phyloP scores from a whole-genome alignment of 1,140 invertebrate genomes.

The Eupristina koningsbergeri region DNA sequence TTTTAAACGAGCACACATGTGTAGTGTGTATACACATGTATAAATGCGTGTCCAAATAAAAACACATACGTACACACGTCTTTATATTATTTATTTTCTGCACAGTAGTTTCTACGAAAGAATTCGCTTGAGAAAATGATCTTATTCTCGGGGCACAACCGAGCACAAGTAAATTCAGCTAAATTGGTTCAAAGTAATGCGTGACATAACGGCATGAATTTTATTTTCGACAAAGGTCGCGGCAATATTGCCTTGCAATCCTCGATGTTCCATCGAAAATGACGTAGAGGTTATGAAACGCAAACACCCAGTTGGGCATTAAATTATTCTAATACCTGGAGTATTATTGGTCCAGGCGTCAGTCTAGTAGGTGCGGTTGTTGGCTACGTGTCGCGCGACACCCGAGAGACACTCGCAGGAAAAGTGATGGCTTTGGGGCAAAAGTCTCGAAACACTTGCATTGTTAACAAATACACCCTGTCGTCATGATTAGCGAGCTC shows the following conservation, averaged over 20 bases:
- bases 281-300: no score
- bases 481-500: neutral
- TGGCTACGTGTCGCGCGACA: neutral
- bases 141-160: no score
- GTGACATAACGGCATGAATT: neutral
- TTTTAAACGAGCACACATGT: no score
- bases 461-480: slow-evolving; percentile 25
- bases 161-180: neutral
- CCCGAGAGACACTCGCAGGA: neutral
- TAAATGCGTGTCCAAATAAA: neutral
- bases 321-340: neutral
- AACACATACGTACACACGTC: no score
- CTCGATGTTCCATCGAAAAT: neutral
- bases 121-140: no score
- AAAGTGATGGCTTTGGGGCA: neutral
- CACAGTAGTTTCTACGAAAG: no score
- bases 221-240: neutral
- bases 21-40: no score
- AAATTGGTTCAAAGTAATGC: neutral
- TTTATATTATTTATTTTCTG: no score
- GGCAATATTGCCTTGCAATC: neutral
- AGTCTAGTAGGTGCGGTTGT: neutral
- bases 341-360: neutral
- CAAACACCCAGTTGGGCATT: neutral
- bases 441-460: slow-evolving; percentile 27